Evolutionary conservation across 1,140 invertebrate species (phyloP), one percentile per base, ranked within the genome.

Genomic region (Chelonus insularis): DNA sequence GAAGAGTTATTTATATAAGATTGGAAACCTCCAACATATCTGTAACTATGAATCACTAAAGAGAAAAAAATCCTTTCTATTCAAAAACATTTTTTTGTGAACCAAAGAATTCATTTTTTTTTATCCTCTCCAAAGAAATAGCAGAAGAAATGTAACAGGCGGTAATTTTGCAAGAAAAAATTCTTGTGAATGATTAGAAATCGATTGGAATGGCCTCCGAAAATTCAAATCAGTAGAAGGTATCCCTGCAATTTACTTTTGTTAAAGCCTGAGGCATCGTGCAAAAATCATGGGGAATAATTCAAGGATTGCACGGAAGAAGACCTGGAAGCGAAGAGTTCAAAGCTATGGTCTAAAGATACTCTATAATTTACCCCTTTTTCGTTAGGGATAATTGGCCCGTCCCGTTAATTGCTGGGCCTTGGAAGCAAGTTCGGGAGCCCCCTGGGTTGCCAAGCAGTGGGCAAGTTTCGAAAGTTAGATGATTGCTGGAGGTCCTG

Each of bases 291-390:
- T 29, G 51, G 14, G n/a, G 48, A 54, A 59, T 63, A 63, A 63
- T 59, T 65, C 64, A 59, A 21, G 12, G 48, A 32, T 68, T 57
- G 36, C 32, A 16, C 51, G 60, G 51, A 61, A 55, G 25, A 16
- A 52, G 50, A 61, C 25, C 39, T 61, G 52, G 56, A 60, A 60
- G 57, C 43, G 18, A 60, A 41, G 45, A 56, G 21, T 57, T 52
- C 52, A 45, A 45, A 51, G 45, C 36, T 39, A 62, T 54, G 36
- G 34, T 39, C 51, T 59, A 18, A 57, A 32, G 43, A 52, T 54
- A 63, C 62, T 67, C 69, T 72, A 68, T 75, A 75, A 75, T 75
- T 73, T 77, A 73, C 58, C 63, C 63, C 66, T 71, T 75, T 74
- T 73, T 72, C 63, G 66, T 65, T 56, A 32, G 8, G 34, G 63